phyloP scores from a whole-genome alignment of 2,888 invertebrate genomes.

The Hydrotaea cyrtoneurina region DNA sequence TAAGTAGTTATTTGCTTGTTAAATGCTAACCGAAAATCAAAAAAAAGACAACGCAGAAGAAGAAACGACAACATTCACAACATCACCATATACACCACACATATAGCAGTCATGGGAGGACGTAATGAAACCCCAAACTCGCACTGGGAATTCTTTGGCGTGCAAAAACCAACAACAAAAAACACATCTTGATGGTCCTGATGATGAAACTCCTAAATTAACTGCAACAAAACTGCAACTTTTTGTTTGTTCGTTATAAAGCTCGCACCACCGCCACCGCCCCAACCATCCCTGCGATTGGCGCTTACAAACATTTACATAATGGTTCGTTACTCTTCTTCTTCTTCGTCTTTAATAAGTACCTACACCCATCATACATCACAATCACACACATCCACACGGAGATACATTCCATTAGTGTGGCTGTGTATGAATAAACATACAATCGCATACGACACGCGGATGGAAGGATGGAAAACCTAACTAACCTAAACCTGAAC shows the following conservation, averaged over 20 bases:
- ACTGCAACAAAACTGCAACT: constrained; percentile 15
- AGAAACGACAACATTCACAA: constrained; percentile 6
- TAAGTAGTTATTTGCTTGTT: constrained; percentile 65
- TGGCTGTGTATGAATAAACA: not conserved
- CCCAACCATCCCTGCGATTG: constrained; percentile 36
- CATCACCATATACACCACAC: not conserved
- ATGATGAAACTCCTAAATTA: constrained; percentile 30
- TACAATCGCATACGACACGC: not conserved
- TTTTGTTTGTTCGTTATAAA: not conserved
- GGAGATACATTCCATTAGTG: not conserved
- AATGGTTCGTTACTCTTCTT: constrained; percentile 61
- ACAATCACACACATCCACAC: constrained; percentile 29
- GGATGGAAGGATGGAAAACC: not conserved
- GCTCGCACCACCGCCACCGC: not conserved
- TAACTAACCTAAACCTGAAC: constrained; percentile 27
- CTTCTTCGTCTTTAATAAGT: not conserved
- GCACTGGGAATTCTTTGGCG: not conserved
- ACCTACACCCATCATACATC: constrained; percentile 36
- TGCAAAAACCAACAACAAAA: constrained; percentile 11
- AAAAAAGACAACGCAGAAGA: not conserved
- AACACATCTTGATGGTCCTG: not conserved
- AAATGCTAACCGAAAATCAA: constrained; percentile 35
- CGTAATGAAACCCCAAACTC: constrained; percentile 10
- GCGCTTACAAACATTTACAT: constrained; percentile 74
- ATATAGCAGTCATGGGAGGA: not conserved